Percentiles rank a stretch among this genome's conserved stretches.
Evolutionary conservation across 2,113 vertebrate genomes (phyloP).

Genomic region (Lanius collurio): DNA sequence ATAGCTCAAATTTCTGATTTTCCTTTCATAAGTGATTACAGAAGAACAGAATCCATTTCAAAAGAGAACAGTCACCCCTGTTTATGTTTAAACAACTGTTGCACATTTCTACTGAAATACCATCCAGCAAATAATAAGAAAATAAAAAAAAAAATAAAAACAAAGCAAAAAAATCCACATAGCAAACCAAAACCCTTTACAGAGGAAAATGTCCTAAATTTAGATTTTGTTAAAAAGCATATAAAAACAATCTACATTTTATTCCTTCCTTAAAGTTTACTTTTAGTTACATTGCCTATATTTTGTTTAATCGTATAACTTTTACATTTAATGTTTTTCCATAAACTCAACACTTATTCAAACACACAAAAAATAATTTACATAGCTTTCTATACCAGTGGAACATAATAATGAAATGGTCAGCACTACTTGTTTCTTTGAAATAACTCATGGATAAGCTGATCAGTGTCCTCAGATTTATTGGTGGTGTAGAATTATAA

Average conservation of each 20-base stretch:
- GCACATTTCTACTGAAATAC: not conserved
- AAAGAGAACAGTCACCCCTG: not conserved
- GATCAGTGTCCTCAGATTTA: not conserved
- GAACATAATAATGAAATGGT: not conserved
- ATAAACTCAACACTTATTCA: not conserved
- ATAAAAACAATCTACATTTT: not conserved
- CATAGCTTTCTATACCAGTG: not conserved
- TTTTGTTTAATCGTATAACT: not conserved
- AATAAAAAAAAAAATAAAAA: not conserved
- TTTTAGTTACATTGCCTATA: not conserved
- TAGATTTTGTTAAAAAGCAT: not conserved
- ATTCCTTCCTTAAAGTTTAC: not conserved
- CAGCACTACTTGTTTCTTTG: not conserved
- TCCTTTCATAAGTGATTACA: not conserved
- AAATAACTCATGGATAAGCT: not conserved
- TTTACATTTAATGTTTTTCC: not conserved
- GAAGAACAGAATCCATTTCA: not conserved
- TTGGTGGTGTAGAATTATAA: not conserved
- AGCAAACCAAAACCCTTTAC: not conserved
- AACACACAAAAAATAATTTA: not conserved
- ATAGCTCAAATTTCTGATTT: not conserved
- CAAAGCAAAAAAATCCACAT: not conserved
- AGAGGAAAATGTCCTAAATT: not conserved
- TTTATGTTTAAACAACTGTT: not conserved
- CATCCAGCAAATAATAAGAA: not conserved